A percentile compares a stretch with the other conserved stretches of the same genome.
These are phyloP conservation scores for Sminthurinus signatus DNA, from an alignment of 1,140 invertebrate species.

Conservation along the genomic window DNA sequence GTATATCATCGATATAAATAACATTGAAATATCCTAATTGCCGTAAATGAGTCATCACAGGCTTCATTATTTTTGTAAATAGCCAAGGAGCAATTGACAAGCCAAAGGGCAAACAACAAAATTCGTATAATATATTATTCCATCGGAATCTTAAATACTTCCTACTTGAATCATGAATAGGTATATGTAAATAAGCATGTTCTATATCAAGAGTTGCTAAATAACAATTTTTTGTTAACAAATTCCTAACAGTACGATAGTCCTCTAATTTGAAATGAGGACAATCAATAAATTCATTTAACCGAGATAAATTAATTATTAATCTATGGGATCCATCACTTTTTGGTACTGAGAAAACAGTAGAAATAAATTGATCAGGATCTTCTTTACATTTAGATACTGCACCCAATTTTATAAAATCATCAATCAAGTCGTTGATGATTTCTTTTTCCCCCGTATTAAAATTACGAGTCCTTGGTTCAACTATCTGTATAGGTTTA, in stretches of 20 bases:
- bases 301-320: constrained; percentile 14
- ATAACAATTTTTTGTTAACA: constrained; percentile 5
- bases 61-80: constrained; percentile 18
- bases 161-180: background rate
- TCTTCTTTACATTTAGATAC: background rate
- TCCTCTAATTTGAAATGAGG: constrained; percentile 34
- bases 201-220: background rate
- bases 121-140: constrained; percentile 4
- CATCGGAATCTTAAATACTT: constrained; percentile 17
- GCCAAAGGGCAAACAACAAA: constrained; percentile 15
- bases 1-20: background rate
- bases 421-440: background rate
- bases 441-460: background rate
- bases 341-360: constrained; percentile 10
- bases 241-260: background rate
- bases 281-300: constrained; percentile 10
- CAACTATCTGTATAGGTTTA: no score
- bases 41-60: background rate
- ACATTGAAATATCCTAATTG: background rate
- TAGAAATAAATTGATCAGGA: background rate
- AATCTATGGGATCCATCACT: constrained; percentile 4
- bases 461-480: background rate
- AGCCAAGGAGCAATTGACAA: constrained; percentile 3
- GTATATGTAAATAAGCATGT: background rate
- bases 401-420: background rate